Evolutionary conservation across 2,888 invertebrate species (phyloP), one percentile per base, ranked within the genome.

Genomic region (Amphipyra tragopoginis): DNA sequence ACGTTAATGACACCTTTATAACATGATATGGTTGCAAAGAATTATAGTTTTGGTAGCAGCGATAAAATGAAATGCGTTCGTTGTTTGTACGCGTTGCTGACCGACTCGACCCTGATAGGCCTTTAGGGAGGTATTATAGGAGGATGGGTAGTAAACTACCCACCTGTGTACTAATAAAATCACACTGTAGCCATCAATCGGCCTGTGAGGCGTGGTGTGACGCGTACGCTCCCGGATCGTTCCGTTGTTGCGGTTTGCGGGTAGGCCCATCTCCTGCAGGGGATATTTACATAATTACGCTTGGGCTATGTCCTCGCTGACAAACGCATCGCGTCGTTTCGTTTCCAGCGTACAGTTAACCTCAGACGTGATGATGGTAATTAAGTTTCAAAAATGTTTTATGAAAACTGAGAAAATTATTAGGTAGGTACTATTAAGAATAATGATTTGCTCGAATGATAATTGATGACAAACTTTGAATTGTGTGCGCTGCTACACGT

Each of bases 201-300:
- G 6, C 6, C 51, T 8, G 43, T 8, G 47, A 44, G 48, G 40
- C 53, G 67, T 15, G 49, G 45, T 38, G 40, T 42, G 15, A 38
- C 50, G 7, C 36, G n/a, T 21, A 11, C 36, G 3, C 47, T n/a
- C 52, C 33, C 38, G 55, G 47, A 54, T 14, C 15, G 40, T 52
- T n/a, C n/a, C 42, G 14, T 21, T 42, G 58, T 47, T 65, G 69
- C 43, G 69, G 69, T 69, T 69, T 51, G 57, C 5, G 40, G 49
- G 8, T 11, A 40, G 15, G 38, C 38, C 42, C 64, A 26, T 44
- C 10, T 26, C 11, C 29, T 42, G 64, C 34, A 50, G 34, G 53
- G 52, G 64, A 57, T 68, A 50, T 52, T 58, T 50, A 42, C 44
- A 48, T 69, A 65, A 66, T 68, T 33, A 11, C 44, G 57, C 45